Conservation (phyloP, 1,140 invertebrate genomes). For the Tetramorium parvispinum region DNA sequence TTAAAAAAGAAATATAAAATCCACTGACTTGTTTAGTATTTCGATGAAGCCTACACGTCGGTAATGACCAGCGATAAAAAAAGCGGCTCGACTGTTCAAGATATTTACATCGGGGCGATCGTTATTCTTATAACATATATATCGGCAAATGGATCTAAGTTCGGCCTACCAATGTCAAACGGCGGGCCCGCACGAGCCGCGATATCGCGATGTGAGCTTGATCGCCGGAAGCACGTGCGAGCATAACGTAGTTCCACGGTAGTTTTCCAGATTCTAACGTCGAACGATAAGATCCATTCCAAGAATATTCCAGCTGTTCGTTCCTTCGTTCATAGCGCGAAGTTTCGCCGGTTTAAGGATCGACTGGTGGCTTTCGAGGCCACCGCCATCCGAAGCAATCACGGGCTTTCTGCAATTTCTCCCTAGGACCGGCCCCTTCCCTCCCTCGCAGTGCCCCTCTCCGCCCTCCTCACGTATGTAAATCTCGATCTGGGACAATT, state of each 20-base stretch:
- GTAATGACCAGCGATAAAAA: conserved; percentile 18
- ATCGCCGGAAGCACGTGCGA: conserved; percentile 56
- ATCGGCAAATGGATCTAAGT: conserved; percentile 44
- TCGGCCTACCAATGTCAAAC: conserved; percentile 40
- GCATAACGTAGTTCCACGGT: conserved; percentile 46
- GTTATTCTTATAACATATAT: conserved; percentile 36
- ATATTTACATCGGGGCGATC: conserved; percentile 18
- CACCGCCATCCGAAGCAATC: conserved; percentile 4
- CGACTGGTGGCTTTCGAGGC: conserved; percentile 20
- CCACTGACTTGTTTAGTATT: neutral
- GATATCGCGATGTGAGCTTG: conserved; percentile 32
- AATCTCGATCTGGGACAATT: conserved; percentile 85
- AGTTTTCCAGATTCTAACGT: conserved; percentile 53
- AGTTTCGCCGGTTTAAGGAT: neutral
- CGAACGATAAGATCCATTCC: conserved; percentile 57
- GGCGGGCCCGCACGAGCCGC: neutral
- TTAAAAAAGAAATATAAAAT: neutral
- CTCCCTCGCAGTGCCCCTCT: neutral
- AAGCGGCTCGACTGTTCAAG: neutral
- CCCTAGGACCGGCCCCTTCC: neutral
- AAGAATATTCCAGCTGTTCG: conserved; percentile 32
- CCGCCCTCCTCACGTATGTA: conserved; percentile 79
- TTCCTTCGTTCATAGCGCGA: neutral
- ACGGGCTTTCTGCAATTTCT: conserved; percentile 53
- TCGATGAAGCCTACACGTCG: neutral